Conservation (phyloP, 2,797 vertebrate genomes). For the Melanotaenia maccullochi region DNA sequence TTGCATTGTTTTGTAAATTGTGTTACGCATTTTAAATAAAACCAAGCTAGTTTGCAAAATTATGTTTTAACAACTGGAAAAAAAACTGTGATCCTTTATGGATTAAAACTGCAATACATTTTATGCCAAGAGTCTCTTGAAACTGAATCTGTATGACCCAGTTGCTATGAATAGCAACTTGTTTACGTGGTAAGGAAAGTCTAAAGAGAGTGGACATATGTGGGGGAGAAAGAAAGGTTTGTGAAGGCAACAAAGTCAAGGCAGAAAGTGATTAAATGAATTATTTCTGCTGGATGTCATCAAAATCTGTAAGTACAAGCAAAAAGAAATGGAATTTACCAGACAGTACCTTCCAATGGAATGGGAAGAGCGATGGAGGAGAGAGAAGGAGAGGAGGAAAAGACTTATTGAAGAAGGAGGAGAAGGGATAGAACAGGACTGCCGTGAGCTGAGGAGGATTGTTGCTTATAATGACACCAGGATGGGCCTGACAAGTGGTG, state of each 20-base stretch:
- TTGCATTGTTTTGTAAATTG: no score
- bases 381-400: slow-evolving; percentile 80
- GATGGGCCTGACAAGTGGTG: slow-evolving; percentile 64
- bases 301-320: background rate
- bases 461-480: slow-evolving; percentile 78
- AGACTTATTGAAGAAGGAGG: slow-evolving; percentile 73
- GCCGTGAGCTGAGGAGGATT: slow-evolving; percentile 73
- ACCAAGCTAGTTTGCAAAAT: no score
- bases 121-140: slow-evolving; percentile 26
- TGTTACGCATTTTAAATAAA: no score
- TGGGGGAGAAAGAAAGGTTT: background rate
- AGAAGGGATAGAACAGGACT: slow-evolving; percentile 70
- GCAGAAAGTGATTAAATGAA: background rate
- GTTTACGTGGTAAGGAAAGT: slow-evolving; percentile 43
- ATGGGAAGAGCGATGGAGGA: slow-evolving; percentile 83
- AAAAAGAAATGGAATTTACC: slow-evolving; percentile 69
- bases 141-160: slow-evolving; percentile 60
- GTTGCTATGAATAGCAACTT: slow-evolving; percentile 67
- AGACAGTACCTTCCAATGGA: slow-evolving; percentile 64
- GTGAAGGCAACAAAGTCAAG: background rate
- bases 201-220: background rate
- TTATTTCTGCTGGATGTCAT: background rate
- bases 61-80: no score
- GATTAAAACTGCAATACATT: background rate
- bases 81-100: no score